A percentile compares a stretch with the other conserved stretches of the same genome.
These are phyloP conservation scores for Serrognathus titanus DNA, from an alignment of 2,888 invertebrate genomes.

Conservation along the genomic window DNA sequence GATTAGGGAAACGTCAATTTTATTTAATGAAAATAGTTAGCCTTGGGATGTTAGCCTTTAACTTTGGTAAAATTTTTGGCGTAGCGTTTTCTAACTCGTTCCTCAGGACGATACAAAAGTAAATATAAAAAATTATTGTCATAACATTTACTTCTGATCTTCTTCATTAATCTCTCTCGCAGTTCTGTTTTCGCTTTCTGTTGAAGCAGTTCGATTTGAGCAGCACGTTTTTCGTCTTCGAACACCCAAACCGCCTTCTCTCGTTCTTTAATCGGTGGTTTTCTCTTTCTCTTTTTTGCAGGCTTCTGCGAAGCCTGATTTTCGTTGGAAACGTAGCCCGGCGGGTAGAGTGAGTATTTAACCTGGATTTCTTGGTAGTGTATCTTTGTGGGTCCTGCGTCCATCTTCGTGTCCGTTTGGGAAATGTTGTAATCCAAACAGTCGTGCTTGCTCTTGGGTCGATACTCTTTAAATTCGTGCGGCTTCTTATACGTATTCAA, in stretches of 20 bases:
- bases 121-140: too few relatives aligned
- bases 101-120: too few relatives aligned
- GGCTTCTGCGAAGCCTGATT: constrained; percentile 4
- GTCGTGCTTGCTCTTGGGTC: constrained; percentile 25
- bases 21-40: too few relatives aligned
- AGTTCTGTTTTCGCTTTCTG: neutral
- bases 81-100: too few relatives aligned
- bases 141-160: too few relatives aligned
- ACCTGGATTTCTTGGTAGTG: constrained; percentile 31
- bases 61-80: too few relatives aligned
- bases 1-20: too few relatives aligned
- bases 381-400: constrained; percentile 32
- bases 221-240: neutral
- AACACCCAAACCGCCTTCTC: neutral
- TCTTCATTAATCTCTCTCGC: neutral
- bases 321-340: constrained; percentile 12
- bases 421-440: constrained; percentile 36
- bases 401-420: constrained; percentile 32
- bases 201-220: neutral
- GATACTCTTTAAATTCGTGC: constrained; percentile 24
- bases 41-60: too few relatives aligned
- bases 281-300: neutral
- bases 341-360: constrained; percentile 33
- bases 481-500: constrained; percentile 23
- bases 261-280: neutral